These are phyloP conservation scores for Trichomycterus rosablanca DNA, from an alignment of 2,113 vertebrate genomes.

Conservation along the genomic window DNA sequence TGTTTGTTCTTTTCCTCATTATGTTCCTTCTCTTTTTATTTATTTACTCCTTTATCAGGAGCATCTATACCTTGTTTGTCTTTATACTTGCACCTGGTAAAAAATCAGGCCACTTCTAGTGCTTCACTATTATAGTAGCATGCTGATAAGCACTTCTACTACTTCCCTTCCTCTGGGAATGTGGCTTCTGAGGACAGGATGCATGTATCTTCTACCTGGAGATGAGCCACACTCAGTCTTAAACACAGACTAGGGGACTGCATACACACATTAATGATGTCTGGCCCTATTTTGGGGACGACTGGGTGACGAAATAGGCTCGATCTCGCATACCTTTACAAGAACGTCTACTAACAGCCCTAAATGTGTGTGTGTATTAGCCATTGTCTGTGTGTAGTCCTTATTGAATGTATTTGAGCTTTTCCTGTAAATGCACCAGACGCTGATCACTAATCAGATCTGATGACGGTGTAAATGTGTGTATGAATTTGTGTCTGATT, in stretches of 20 bases:
- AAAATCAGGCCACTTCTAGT: constrained; percentile 29
- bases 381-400: too few species aligned
- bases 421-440: too few species aligned
- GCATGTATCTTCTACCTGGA: constrained; percentile 38
- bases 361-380: constrained; percentile 6
- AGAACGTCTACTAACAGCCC: constrained; percentile 14
- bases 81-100: constrained; percentile 28
- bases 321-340: constrained; percentile 12
- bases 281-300: constrained; percentile 38
- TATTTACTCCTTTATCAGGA: neutral
- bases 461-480: constrained; percentile 10
- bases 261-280: constrained; percentile 41
- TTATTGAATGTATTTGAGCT: too few species aligned
- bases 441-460: too few species aligned
- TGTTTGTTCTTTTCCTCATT: too few species aligned
- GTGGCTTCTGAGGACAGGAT: constrained; percentile 32
- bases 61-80: neutral
- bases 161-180: constrained; percentile 36
- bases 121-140: constrained; percentile 35
- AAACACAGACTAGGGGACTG: constrained; percentile 26
- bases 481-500: constrained; percentile 32
- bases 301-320: constrained; percentile 17
- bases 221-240: constrained; percentile 40
- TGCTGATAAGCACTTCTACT: constrained; percentile 42
- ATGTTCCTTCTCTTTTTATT: neutral